phyloP scores from a whole-genome alignment of 1,140 invertebrate genomes.

The Heliconius himera region DNA sequence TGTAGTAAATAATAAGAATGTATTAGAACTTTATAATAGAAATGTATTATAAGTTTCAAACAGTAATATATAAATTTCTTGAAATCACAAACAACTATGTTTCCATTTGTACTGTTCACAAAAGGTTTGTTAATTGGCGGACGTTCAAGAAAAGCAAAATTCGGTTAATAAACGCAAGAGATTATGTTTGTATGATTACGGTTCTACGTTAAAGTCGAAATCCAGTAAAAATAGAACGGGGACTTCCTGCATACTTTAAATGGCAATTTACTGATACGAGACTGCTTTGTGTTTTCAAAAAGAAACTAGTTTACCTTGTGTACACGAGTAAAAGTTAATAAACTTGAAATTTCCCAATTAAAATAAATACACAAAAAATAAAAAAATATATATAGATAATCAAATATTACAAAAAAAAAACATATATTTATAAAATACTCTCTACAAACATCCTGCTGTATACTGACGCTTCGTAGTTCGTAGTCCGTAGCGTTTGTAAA shows the following conservation, averaged over 20 bases:
- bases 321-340: background rate
- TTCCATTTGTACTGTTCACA: background rate
- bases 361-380: background rate
- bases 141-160: constrained; percentile 1
- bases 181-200: background rate
- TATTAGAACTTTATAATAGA: no score
- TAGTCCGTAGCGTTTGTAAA: constrained; percentile 51
- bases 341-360: background rate
- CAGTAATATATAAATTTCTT: background rate
- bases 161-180: background rate
- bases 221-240: background rate
- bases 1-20: no score
- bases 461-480: constrained; percentile 15
- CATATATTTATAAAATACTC: background rate
- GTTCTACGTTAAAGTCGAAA: background rate
- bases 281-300: background rate
- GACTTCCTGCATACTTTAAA: background rate
- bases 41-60: no score
- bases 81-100: background rate
- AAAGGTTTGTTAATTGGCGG: constrained; percentile 14
- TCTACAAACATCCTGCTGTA: background rate
- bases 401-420: background rate
- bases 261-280: background rate
- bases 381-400: background rate
- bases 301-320: background rate